These are phyloP conservation scores for Gobio occitaniae DNA, from an alignment of 2,797 vertebrate genomes.

Conservation along the genomic window DNA sequence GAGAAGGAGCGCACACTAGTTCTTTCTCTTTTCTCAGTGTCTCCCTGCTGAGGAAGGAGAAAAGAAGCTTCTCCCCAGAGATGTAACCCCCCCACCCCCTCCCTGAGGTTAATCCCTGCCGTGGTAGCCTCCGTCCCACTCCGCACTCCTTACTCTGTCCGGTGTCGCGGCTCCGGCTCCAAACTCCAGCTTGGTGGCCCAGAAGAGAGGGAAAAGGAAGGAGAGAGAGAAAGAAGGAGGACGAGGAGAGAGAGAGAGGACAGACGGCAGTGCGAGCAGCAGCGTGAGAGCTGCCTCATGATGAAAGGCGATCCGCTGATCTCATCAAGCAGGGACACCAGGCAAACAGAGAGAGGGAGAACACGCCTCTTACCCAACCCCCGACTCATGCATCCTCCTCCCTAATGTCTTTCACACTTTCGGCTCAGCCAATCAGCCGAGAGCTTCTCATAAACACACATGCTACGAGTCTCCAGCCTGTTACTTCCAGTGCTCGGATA, in stretches of 20 bases:
- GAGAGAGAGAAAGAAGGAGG: constrained; percentile 21
- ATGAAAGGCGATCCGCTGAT: constrained; percentile 79
- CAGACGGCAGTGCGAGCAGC: constrained; percentile 52
- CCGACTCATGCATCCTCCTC: constrained; percentile 45
- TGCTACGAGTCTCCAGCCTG: constrained; percentile 37
- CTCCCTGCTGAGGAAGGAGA: constrained; percentile 64
- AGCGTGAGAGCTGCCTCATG: constrained; percentile 57
- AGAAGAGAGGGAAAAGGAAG: constrained; percentile 17
- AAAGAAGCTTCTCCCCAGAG: constrained; percentile 65
- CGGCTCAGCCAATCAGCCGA: constrained; percentile 56
- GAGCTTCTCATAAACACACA: constrained; percentile 30
- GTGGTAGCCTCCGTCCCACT: constrained; percentile 70
- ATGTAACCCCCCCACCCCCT: constrained; percentile 63
- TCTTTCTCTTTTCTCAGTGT: constrained; percentile 41
- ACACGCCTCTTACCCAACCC: constrained; percentile 67
- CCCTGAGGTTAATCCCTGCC: constrained; percentile 75
- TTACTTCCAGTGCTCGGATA: constrained; percentile 26
- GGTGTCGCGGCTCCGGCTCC: constrained; percentile 44
- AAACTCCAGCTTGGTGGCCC: constrained; percentile 18
- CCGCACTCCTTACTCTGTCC: constrained; percentile 24
- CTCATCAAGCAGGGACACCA: constrained; percentile 78
- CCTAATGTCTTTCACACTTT: constrained; percentile 60
- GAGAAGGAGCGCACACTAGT: constrained; percentile 23
- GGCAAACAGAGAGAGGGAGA: constrained; percentile 68
- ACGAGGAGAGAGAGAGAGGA: constrained; percentile 38